Conservation (phyloP, 2,888 invertebrate species). For the Heliconius charithonia region DNA sequence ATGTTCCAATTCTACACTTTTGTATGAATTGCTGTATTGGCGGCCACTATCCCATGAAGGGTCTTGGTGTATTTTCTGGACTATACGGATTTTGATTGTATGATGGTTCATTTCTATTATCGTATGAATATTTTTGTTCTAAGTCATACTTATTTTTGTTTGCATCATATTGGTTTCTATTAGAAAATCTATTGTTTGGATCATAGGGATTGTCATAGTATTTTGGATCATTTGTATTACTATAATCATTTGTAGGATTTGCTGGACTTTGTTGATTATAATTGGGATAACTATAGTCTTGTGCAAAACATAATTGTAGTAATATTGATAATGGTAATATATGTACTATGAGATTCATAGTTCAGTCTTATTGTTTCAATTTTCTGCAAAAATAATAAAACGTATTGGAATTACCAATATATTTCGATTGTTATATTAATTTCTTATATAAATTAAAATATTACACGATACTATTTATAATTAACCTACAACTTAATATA, state of each 20-base stretch:
- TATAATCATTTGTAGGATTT: slow-evolving; percentile 72
- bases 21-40: slow-evolving; percentile 61
- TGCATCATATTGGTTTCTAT: slow-evolving; percentile 57
- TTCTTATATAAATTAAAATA: not conserved
- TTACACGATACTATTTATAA: not conserved
- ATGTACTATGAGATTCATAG: slow-evolving; percentile 71
- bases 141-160: slow-evolving; percentile 52
- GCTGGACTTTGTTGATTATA: slow-evolving; percentile 68
- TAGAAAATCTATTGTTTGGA: slow-evolving; percentile 61
- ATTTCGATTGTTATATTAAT: not conserved
- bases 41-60: slow-evolving; percentile 68
- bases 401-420: not conserved
- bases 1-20: slow-evolving; percentile 67
- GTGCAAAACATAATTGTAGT: slow-evolving; percentile 62
- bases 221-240: slow-evolving; percentile 58
- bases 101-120: slow-evolving; percentile 56
- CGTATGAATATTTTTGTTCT: slow-evolving; percentile 60
- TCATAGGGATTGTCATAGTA: slow-evolving; percentile 72
- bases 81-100: slow-evolving; percentile 55
- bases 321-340: slow-evolving; percentile 54
- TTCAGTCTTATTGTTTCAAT: slow-evolving; percentile 65
- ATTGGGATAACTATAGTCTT: slow-evolving; percentile 70
- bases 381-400: slow-evolving; percentile 60
- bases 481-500: slow-evolving; percentile 18
- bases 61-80: slow-evolving; percentile 63